A percentile compares a stretch with the other conserved stretches of the same genome.
phyloP scores from a whole-genome alignment of 2,113 vertebrate genomes.

The Serilophus lunatus region DNA sequence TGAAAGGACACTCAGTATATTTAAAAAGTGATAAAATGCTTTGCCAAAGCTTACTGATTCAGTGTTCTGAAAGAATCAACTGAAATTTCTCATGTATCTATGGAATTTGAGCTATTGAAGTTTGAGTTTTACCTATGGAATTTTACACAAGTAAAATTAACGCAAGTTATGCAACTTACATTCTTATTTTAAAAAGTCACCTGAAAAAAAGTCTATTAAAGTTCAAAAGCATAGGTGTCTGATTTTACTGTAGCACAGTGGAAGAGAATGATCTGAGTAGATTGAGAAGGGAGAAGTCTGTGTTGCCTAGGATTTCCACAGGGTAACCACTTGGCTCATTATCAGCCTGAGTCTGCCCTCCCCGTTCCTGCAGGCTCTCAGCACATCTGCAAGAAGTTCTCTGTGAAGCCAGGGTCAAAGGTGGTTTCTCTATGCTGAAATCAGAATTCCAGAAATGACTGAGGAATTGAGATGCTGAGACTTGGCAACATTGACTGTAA shows the following conservation, averaged over 20 bases:
- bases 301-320: neutral
- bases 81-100: neutral
- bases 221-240: neutral
- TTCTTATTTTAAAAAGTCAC: neutral
- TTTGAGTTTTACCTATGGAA: neutral
- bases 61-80: neutral
- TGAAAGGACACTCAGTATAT: neutral
- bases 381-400: neutral
- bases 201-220: neutral
- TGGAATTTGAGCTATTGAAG: neutral
- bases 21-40: neutral
- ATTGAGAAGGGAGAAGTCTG: neutral
- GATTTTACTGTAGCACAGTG: neutral
- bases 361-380: neutral
- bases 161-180: neutral
- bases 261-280: neutral
- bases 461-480: neutral
- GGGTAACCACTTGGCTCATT: neutral
- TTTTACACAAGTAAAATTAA: too few relatives aligned
- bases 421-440: neutral
- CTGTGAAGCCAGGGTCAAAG: neutral
- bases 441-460: neutral
- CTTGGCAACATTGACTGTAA: neutral
- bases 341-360: neutral
- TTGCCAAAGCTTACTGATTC: neutral